Evolutionary conservation across 2,888 invertebrate species (phyloP).

Genomic region (Temnothorax unifasciatus): DNA sequence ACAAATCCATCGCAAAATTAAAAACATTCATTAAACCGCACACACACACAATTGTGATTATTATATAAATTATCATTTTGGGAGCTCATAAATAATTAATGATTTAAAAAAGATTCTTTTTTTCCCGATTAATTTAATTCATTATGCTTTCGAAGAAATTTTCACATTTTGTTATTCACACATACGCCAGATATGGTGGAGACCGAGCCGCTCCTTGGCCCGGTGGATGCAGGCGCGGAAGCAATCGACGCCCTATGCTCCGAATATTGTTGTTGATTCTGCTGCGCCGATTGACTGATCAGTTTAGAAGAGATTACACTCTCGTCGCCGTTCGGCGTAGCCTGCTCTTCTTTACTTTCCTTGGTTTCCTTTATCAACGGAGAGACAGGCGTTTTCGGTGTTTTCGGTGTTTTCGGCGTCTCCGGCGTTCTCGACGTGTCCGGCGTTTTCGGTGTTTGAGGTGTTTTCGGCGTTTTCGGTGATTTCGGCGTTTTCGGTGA

Average conservation of each 20-base stretch:
- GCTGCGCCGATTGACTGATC: slow-evolving; percentile 3
- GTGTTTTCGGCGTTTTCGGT: not conserved
- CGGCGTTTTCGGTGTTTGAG: not conserved
- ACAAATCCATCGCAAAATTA: slow-evolving; percentile 62
- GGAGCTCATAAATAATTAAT: not conserved
- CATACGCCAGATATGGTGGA: slow-evolving; percentile 79
- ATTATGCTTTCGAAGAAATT: not conserved
- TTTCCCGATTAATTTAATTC: not conserved
- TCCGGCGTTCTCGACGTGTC: not conserved
- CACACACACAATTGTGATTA: not conserved
- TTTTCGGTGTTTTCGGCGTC: slow-evolving; percentile 1
- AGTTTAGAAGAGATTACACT: slow-evolving; percentile 58
- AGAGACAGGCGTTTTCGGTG: slow-evolving; percentile 54
- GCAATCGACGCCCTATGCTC: slow-evolving; percentile 79
- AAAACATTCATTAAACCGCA: not conserved
- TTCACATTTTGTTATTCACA: slow-evolving; percentile 23
- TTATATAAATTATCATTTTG: not conserved
- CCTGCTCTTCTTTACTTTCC: slow-evolving; percentile 73
- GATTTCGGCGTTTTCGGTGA: slow-evolving; percentile 46
- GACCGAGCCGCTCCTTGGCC: slow-evolving; percentile 79
- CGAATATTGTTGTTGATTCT: slow-evolving; percentile 55
- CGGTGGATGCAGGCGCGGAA: slow-evolving; percentile 78
- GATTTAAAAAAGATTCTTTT: not conserved
- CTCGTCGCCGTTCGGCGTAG: slow-evolving; percentile 72
- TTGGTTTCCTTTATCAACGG: slow-evolving; percentile 63